These are phyloP conservation scores for Ceuthmochares aereus DNA, from an alignment of 2,113 vertebrate species.

Conservation along the genomic window DNA sequence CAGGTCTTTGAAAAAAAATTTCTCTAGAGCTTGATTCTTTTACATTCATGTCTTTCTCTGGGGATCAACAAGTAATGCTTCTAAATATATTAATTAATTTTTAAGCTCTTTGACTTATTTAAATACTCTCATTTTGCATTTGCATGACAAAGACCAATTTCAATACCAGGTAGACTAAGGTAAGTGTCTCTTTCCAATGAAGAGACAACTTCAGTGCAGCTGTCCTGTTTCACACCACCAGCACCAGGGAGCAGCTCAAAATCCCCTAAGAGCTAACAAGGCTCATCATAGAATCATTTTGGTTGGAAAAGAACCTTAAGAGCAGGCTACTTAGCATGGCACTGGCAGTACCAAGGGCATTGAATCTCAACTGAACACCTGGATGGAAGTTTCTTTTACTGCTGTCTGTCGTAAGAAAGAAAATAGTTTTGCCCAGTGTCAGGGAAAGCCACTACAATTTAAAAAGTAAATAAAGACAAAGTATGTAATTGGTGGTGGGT, in stretches of 20 bases:
- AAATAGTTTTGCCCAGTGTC: neutral
- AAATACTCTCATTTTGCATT: neutral
- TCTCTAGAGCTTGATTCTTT: neutral
- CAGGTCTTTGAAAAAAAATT: neutral
- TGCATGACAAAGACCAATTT: neutral
- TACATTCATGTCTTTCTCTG: neutral
- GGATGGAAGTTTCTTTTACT: neutral
- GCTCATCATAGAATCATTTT: neutral
- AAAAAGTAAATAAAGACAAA: neutral
- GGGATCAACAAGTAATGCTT: neutral
- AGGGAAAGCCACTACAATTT: neutral
- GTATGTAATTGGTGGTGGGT: neutral
- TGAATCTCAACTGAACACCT: neutral
- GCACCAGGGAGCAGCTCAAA: neutral
- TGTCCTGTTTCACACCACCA: neutral
- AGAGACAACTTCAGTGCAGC: neutral
- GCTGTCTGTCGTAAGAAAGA: neutral
- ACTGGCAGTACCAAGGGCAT: neutral
- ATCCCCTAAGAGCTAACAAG: neutral
- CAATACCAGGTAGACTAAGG: neutral
- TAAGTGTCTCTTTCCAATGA: neutral
- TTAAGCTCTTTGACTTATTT: neutral
- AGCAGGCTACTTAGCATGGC: fast-evolving
- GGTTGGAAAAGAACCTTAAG: neutral
- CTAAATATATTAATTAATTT: neutral